These are phyloP conservation scores for Pygmarrhopalites habei DNA, from an alignment of 1,140 invertebrate species.

Conservation along the genomic window DNA sequence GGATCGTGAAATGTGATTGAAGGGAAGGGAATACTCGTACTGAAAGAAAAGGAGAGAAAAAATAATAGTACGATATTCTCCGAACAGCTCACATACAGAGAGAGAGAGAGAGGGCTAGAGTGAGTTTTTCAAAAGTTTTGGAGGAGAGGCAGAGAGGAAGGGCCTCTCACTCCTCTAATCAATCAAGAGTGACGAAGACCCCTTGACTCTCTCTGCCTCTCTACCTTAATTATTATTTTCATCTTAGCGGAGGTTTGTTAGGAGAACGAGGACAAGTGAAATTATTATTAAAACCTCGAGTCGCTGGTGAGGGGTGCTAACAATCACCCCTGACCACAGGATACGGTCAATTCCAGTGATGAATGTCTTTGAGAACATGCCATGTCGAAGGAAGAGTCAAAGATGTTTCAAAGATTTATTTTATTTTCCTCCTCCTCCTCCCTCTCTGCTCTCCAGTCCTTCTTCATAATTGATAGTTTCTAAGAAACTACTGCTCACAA, in stretches of 20 bases:
- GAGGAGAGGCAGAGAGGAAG: not conserved
- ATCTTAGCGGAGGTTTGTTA: slow-evolving; percentile 15
- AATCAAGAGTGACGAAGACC: not conserved
- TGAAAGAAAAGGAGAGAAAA: too few relatives aligned
- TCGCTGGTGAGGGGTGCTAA: slow-evolving; percentile 27
- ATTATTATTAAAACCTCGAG: slow-evolving; percentile 25
- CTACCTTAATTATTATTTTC: slow-evolving; percentile 11
- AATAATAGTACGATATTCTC: too few relatives aligned
- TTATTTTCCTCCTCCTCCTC: slow-evolving; percentile 13
- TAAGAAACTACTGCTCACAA: not conserved
- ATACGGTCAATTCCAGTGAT: slow-evolving; percentile 12
- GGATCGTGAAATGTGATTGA: too few relatives aligned
- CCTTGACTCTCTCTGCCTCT: too few relatives aligned
- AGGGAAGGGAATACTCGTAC: too few relatives aligned
- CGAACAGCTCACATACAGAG: too few relatives aligned
- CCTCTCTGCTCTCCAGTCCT: too few relatives aligned
- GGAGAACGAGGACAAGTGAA: slow-evolving; percentile 19
- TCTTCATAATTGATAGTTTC: not conserved
- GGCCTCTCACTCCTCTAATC: not conserved
- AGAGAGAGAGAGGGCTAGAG: too few relatives aligned
- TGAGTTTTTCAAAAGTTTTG: too few relatives aligned
- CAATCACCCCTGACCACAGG: slow-evolving; percentile 20
- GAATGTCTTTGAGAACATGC: slow-evolving; percentile 23
- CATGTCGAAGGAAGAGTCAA: slow-evolving; percentile 22
- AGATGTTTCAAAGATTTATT: slow-evolving; percentile 24